Percentiles rank a stretch among this genome's conserved stretches.
Evolutionary conservation across 2,113 vertebrate genomes (phyloP).

Genomic region (Ailuropoda melanoleuca): DNA sequence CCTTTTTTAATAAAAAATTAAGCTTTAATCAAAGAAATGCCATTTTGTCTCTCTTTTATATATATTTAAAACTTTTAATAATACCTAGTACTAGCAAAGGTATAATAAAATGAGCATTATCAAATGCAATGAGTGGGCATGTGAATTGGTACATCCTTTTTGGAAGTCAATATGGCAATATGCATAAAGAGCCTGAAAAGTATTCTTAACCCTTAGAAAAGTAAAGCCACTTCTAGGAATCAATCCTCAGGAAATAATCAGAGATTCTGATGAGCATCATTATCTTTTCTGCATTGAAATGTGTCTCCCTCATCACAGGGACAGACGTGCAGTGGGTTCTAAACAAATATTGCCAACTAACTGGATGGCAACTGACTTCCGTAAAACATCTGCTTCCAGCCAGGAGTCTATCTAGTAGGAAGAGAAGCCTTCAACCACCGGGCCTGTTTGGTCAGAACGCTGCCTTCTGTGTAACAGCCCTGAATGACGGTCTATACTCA

Average conservation of each 20-base stretch:
- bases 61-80: background rate
- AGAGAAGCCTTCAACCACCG: background rate
- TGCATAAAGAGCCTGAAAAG: background rate
- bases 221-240: conserved; percentile 34
- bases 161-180: background rate
- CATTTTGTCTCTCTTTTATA: background rate
- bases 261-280: conserved; percentile 56
- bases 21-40: background rate
- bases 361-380: background rate
- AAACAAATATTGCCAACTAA: conserved; percentile 20
- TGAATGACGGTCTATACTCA: background rate
- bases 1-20: background rate
- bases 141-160: background rate
- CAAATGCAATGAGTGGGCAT: background rate
- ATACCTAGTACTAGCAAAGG: background rate
- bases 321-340: background rate
- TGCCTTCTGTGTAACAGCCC: background rate
- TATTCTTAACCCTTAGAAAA: conserved; percentile 48
- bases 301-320: conserved; percentile 18
- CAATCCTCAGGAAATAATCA: conserved; percentile 59
- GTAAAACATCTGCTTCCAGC: conserved; percentile 47
- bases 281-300: conserved; percentile 42
- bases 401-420: background rate
- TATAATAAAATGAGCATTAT: background rate
- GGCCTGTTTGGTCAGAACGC: background rate